Base-by-base conservation (phyloP, 1,140 invertebrate species). In the Muscidifurax raptorellus region DNA sequence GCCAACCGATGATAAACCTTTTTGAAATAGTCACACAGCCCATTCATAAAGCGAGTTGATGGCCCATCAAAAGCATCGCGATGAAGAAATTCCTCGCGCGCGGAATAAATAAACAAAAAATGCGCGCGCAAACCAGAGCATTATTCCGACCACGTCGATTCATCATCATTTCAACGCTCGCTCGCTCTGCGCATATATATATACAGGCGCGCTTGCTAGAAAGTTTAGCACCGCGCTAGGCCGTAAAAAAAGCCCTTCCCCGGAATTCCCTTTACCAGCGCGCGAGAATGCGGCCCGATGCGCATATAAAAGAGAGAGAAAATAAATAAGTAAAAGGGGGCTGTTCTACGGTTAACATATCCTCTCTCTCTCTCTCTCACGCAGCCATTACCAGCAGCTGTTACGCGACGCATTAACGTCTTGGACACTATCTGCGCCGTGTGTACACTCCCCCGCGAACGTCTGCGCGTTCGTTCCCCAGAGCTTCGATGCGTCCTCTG, bases 311-410 rank as follows among this genome's bases (percentile, higher is more conserved):
- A 69, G 30, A 69, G 28, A 69, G 25, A 15, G 28, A 69, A 69
- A 30, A 40, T 74, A 30, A 32, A 32, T 22, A 74, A 30, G 71
- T 9, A 15, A 30, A 74, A 32, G 18, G 22, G 71, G 32, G 1
- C 18, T 18, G 25, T 12, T 27, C 30, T 47, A 10, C 74, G 25
- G 74, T 25, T 76, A 47, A 47, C 40, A 76, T 28, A 89, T 83
- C 86, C 85, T 9, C 36, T 40, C 36, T 40, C 32, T 36, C 85
- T 9, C 36, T 40, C 36, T 40, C 32, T 36, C 32, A 12, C 27
- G 13, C 66, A 80, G 81, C 87, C 86, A 89, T 89, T 89, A 89
- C 83, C 80, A 71, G 77, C 88, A 90, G 88, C 88, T 86, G 89
- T 87, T 89, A 88, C 87, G 80, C 82, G 86, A 87, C 88, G 52